Percentiles rank a stretch among this genome's conserved stretches.
These are phyloP conservation scores for Pherbina coryleti DNA, from an alignment of 2,888 invertebrate species.

Conservation along the genomic window DNA sequence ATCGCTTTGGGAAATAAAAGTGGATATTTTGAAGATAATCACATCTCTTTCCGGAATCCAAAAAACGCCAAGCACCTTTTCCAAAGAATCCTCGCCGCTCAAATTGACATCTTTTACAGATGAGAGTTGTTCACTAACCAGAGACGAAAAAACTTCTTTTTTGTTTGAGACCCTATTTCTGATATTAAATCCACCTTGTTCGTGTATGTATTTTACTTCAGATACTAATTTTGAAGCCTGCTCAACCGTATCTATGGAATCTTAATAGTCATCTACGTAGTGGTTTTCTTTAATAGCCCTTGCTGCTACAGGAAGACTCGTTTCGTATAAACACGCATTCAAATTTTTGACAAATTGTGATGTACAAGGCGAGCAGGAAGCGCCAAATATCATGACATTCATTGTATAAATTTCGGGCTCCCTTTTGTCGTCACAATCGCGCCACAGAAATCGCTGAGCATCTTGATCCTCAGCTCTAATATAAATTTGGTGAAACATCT, in stretches of 20 bases:
- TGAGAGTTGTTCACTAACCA: slow-evolving; percentile 27
- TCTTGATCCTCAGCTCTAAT: slow-evolving; percentile 53
- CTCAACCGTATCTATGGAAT: slow-evolving; percentile 14
- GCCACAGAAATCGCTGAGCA: slow-evolving; percentile 57
- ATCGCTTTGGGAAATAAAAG: slow-evolving; percentile 25
- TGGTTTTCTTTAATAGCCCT: slow-evolving; percentile 36
- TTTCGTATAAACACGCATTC: slow-evolving; percentile 25
- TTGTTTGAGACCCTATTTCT: slow-evolving; percentile 42
- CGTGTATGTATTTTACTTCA: slow-evolving; percentile 33
- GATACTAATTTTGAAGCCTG: slow-evolving; percentile 40
- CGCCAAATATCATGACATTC: slow-evolving; percentile 49
- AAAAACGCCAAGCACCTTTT: slow-evolving; percentile 45
- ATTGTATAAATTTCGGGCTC: slow-evolving; percentile 42
- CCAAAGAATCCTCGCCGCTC: slow-evolving; percentile 22
- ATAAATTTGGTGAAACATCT: slow-evolving; percentile 53
- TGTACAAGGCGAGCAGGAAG: slow-evolving; percentile 45
- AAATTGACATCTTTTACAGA: slow-evolving; percentile 10
- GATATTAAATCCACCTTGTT: slow-evolving; percentile 39
- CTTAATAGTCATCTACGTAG: slow-evolving; percentile 53
- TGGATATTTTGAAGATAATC: slow-evolving; percentile 34
- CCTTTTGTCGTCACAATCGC: slow-evolving; percentile 26
- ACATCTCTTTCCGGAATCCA: slow-evolving; percentile 36
- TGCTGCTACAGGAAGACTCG: slow-evolving; percentile 38
- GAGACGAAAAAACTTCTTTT: slow-evolving; percentile 8
- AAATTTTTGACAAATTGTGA: slow-evolving; percentile 47